phyloP scores from a whole-genome alignment of 30 jellyfish, hydroid and myxozoan species.

The Hydractinia symbiolongicarpus region DNA sequence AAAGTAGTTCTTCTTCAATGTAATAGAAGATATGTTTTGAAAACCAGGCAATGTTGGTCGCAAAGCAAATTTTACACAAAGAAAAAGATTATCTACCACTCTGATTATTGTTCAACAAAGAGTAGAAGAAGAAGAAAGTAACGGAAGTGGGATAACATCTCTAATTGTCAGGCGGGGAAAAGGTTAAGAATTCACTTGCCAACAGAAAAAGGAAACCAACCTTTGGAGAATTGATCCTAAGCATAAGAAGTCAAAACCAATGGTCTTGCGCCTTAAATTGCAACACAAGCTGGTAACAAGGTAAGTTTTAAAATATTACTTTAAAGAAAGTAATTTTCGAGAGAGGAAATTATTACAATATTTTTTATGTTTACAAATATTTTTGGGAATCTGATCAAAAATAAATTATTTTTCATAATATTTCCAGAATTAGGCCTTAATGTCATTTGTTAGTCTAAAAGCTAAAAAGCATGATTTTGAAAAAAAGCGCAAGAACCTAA shows the following conservation, averaged over 20 bases:
- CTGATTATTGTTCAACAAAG: not conserved
- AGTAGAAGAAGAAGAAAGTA: not conserved
- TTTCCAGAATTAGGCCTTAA: too few species aligned
- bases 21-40: not conserved
- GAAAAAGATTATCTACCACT: not conserved
- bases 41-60: constrained; percentile 6
- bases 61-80: not conserved
- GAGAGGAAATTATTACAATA: too few species aligned
- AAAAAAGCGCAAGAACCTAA: too few species aligned
- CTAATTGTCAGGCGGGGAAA: not conserved
- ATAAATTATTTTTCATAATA: too few species aligned
- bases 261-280: not conserved
- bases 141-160: not conserved
- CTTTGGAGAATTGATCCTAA: not conserved
- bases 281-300: not conserved
- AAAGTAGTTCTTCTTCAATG: too few species aligned
- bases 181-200: not conserved
- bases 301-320: not conserved
- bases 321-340: too few species aligned
- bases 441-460: too few species aligned
- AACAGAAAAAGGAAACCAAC: not conserved
- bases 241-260: not conserved
- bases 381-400: too few species aligned
- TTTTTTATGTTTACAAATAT: too few species aligned
- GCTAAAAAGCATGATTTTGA: too few species aligned